Evolutionary conservation across 1,140 invertebrate species (phyloP).

Genomic region (Leptopilina clavipes): DNA sequence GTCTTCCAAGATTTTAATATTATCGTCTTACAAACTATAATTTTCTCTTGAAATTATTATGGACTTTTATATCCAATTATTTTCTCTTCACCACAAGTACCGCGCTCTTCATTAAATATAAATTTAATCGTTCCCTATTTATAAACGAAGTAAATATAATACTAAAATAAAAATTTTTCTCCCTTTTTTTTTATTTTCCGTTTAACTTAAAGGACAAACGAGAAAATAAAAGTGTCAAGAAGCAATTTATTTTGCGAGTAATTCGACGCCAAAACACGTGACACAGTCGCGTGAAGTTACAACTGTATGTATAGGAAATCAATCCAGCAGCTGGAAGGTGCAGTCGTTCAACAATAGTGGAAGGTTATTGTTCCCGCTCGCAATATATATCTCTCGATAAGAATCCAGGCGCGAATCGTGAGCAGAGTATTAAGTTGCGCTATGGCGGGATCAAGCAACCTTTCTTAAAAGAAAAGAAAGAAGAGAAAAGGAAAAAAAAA

Average conservation of each 20-base stretch:
- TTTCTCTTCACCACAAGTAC: no score
- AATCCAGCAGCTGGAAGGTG: conserved; percentile 45
- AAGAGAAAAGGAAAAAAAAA: no score
- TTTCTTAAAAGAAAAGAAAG: conserved; percentile 46
- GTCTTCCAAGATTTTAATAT: no score
- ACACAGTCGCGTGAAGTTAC: conserved; percentile 44
- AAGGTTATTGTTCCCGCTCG: conserved; percentile 57
- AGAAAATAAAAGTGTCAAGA: not conserved
- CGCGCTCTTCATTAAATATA: no score
- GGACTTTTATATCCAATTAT: no score
- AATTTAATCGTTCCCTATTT: no score
- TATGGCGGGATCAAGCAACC: conserved; percentile 45
- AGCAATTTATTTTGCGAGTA: conserved; percentile 24
- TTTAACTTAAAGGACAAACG: no score
- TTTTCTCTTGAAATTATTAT: no score
- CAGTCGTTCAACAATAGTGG: conserved; percentile 49
- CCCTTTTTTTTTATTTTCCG: not conserved
- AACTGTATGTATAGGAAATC: conserved; percentile 43
- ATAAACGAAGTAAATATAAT: no score
- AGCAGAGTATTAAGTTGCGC: conserved; percentile 56
- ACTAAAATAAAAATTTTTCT: no score
- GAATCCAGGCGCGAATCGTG: conserved; percentile 58
- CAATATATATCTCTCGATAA: conserved; percentile 56
- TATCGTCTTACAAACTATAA: no score
- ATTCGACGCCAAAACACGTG: conserved; percentile 9